Evolutionary conservation across 2,113 vertebrate genomes (phyloP), one percentile per base, ranked within the genome.

Genomic region (Megalops atlanticus): DNA sequence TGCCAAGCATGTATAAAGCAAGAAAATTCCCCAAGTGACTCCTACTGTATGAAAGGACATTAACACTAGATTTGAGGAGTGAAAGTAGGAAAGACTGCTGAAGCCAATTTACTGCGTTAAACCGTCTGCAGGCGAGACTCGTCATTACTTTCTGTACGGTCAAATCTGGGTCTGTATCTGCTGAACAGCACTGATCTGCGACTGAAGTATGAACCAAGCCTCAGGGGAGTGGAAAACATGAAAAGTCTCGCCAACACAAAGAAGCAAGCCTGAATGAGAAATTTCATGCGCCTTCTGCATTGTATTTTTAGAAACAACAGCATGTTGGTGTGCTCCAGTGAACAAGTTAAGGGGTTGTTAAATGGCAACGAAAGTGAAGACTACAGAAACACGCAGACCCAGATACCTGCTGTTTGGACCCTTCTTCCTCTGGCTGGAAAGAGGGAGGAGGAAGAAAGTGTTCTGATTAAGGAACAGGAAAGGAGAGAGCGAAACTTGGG

Each of bases 381-480:
- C 12, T 36, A 70, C 31, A 36, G 11, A 43, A 68, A 64, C 15
- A 52, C 58, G 43, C 80, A 81, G 80, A 54, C 38, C n/a, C 27
- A 24, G 76, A 84, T 94, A 92, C 92, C 92, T 94, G 90, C 79
- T 80, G 85, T 79, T 83, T 79, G 36, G 86, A 83, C 81, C 92
- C 90, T 35, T 69, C 41, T 12, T 94, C 93, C 86, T 92, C 94
- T 16, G 85, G 88, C 92, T 94, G 82, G 35, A 89, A 77, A 83
- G 78, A 81, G 41, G 81, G 52, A 86, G 45, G 31, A 72, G 87
- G 70, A 86, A 80, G 82, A 69, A 85, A 87, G 77, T 84, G 45
- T 87, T 33, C 75, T 33, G 38, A n/a, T 33, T n/a, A n/a, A n/a
- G n/a, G n/a, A n/a, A n/a, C 11, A 80, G 64, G 73, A 68, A 35